phyloP scores from a whole-genome alignment of 2,888 invertebrate genomes.

The Phyllotreta cruciferae region DNA sequence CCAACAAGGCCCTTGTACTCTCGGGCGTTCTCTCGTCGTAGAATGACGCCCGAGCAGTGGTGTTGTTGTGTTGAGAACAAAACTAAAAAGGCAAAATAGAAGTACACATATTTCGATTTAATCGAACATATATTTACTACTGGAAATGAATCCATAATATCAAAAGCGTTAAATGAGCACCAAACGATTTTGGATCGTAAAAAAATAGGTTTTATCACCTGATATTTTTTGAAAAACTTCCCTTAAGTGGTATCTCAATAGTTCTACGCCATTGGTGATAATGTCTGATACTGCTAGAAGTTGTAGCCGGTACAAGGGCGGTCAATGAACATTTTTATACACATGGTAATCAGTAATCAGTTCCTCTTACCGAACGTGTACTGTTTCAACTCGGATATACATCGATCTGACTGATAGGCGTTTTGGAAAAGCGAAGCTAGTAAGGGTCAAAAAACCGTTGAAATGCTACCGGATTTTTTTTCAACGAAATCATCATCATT shows the following conservation, averaged over 20 bases:
- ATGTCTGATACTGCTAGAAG: conserved; percentile 9
- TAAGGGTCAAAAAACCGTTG: too few relatives aligned
- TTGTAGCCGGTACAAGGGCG: conserved; percentile 21
- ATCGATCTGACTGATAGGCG: neutral
- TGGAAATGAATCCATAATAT: too few relatives aligned
- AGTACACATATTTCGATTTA: neutral
- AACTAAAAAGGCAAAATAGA: neutral
- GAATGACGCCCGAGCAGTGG: conserved; percentile 8
- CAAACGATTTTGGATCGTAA: too few relatives aligned
- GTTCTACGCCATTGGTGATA: neutral
- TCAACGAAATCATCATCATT: neutral
- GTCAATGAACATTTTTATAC: conserved; percentile 26
- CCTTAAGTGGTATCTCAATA: neutral
- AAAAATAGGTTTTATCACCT: too few relatives aligned
- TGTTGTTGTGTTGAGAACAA: neutral
- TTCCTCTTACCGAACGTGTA: conserved; percentile 7
- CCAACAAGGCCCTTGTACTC: conserved; percentile 25
- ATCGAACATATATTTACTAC: neutral
- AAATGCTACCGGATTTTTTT: too few relatives aligned
- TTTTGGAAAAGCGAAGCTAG: conserved; percentile 5
- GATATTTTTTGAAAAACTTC: too few relatives aligned
- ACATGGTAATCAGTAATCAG: conserved; percentile 11
- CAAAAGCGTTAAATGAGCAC: too few relatives aligned
- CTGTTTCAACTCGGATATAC: conserved; percentile 7
- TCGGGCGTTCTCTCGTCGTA: conserved; percentile 1